Conservation (phyloP, 2,888 invertebrate species). For the Conistra vaccinii region DNA sequence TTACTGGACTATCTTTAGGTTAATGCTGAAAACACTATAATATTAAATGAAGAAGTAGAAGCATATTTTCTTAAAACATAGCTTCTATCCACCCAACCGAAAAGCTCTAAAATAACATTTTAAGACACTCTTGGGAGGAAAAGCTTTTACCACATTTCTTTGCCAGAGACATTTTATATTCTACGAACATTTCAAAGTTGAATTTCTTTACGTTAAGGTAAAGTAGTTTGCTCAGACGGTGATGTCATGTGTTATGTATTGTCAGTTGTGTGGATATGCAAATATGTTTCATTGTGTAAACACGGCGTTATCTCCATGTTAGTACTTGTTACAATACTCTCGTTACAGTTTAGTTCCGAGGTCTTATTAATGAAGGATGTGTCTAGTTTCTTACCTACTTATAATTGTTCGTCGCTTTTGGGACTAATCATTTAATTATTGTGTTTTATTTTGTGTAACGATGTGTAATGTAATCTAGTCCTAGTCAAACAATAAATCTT, state of each 20-base stretch:
- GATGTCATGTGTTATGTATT: conserved; percentile 65
- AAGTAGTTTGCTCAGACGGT: conserved; percentile 33
- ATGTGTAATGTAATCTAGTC: too few species aligned
- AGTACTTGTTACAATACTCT: conserved; percentile 48
- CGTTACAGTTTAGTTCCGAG: conserved; percentile 38
- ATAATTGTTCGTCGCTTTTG: not conserved
- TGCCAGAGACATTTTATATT: conserved; percentile 34
- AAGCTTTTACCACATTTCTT: conserved; percentile 49
- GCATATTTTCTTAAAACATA: conserved; percentile 13
- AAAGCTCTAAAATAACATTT: conserved; percentile 40
- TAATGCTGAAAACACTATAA: not conserved
- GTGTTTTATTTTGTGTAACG: too few species aligned
- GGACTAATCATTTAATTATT: not conserved
- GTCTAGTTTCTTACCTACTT: conserved; percentile 11
- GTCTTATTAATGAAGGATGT: conserved; percentile 26
- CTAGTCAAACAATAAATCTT: too few species aligned
- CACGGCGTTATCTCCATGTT: conserved; percentile 51
- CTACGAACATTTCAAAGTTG: conserved; percentile 24
- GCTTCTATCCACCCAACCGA: not conserved
- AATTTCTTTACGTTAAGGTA: conserved; percentile 38
- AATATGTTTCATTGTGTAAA: conserved; percentile 67
- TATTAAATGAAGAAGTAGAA: conserved; percentile 10
- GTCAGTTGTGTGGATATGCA: conserved; percentile 62
- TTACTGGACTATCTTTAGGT: not conserved
- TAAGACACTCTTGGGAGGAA: conserved; percentile 32